phyloP scores from a whole-genome alignment of 1,140 invertebrate species.

The Heliconius eleuchia region DNA sequence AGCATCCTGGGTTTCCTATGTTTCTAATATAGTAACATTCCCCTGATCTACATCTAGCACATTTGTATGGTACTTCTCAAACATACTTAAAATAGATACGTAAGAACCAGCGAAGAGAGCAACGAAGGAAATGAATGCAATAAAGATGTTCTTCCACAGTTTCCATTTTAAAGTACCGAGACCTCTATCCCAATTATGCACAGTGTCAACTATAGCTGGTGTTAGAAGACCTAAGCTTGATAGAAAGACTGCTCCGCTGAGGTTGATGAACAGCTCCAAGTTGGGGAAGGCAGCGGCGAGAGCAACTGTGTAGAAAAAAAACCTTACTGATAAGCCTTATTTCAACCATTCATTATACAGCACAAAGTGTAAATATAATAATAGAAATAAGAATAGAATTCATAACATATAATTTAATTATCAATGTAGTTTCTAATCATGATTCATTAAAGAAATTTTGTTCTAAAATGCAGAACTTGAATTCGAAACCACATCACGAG shows the following conservation, averaged over 20 bases:
- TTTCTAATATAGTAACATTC: background rate
- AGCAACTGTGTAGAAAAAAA: conserved; percentile 81
- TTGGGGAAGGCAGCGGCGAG: conserved; percentile 90
- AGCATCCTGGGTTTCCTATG: background rate
- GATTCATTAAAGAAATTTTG: too few species aligned
- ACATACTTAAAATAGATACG: conserved; percentile 83
- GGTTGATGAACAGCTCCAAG: conserved; percentile 92
- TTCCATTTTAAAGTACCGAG: conserved; percentile 85
- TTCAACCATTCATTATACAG: too few species aligned
- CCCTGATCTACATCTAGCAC: background rate
- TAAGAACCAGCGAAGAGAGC: conserved; percentile 86
- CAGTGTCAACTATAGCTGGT: conserved; percentile 92
- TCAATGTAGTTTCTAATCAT: too few species aligned
- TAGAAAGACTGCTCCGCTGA: conserved; percentile 93
- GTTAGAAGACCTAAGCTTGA: conserved; percentile 92
- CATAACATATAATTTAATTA: too few species aligned
- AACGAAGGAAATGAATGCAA: conserved; percentile 83
- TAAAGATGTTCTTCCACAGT: conserved; percentile 85
- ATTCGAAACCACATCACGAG: too few species aligned
- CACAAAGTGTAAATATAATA: too few species aligned
- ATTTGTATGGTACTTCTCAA: conserved; percentile 48
- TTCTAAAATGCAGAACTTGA: too few species aligned
- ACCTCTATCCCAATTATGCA: conserved; percentile 84
- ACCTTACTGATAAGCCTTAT: too few species aligned
- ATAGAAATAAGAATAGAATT: too few species aligned